Conservation (phyloP, 2,888 invertebrate genomes). For the Sabellastarte sp. region DNA sequence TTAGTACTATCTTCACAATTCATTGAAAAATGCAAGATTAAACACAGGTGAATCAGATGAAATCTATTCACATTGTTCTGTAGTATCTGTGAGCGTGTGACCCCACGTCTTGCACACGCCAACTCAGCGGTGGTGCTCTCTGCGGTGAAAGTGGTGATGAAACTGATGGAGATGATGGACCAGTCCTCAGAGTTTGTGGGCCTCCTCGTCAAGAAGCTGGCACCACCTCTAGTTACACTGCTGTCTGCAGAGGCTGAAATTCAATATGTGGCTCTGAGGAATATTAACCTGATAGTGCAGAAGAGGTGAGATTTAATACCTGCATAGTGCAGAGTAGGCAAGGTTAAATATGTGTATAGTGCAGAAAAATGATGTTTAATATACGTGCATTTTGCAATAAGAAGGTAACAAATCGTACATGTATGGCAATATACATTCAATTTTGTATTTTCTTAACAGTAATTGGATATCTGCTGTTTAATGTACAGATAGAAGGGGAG, state of each 20-base stretch:
- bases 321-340: too few relatives aligned
- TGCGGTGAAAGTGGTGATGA: conserved; percentile 97
- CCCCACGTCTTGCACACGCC: conserved; percentile 79
- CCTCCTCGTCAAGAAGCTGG: conserved; percentile 91
- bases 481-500: too few relatives aligned
- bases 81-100: conserved; percentile 36
- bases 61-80: conserved; percentile 3
- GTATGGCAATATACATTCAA: too few relatives aligned
- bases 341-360: too few relatives aligned
- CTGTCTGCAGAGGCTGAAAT: conserved; percentile 98
- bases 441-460: too few relatives aligned
- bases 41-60: neutral
- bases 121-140: conserved; percentile 98
- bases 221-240: conserved; percentile 97
- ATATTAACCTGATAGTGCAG: conserved; percentile 98
- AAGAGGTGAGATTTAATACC: conserved; percentile 73
- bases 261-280: conserved; percentile 96
- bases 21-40: too few relatives aligned
- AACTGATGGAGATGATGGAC: conserved; percentile 95
- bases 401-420: too few relatives aligned
- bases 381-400: too few relatives aligned
- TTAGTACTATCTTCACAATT: too few relatives aligned
- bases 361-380: too few relatives aligned
- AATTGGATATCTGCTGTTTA: too few relatives aligned
- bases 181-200: conserved; percentile 90